Evolutionary conservation across 2,797 vertebrate genomes (phyloP), one percentile per base, ranked within the genome.

Genomic region (Onychomys torridus): DNA sequence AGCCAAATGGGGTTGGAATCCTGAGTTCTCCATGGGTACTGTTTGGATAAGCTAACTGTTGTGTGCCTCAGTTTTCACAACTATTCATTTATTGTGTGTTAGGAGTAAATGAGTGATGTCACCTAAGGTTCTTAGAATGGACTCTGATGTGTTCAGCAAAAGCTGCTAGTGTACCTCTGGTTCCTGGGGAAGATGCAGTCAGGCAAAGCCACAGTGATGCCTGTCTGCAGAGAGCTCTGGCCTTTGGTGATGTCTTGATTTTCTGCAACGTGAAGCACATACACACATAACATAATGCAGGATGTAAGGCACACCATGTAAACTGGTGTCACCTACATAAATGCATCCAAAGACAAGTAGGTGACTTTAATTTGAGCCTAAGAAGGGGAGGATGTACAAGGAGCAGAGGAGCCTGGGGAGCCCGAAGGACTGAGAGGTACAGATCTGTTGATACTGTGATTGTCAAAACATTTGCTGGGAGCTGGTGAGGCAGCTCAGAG

Each of bases 181-280:
- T 16, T 78, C 6, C 79, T 19, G 6, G n/a, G 40, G 5, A 4
- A 12, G n/a, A 46, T 0, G 0, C 27, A 19, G 46, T 27, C 12
- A 13, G 25, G 32, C 32, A 4, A n/a, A 87, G 49, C n/a, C 4
- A 1, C 49, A 7, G n/a, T 4, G 2, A 34, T 34, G 16, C 9
- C 14, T 0, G 3, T 77, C 73, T 59, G 6, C 14, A 3, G 19
- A 69, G 57, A 71, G 73, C 21, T 27, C 14, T 25, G n/a, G 37
- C 40, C 59, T 84, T 89, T 16, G 27, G 7, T 0, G 17, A 25
- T 46, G 46, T 78, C 32, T 2, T 5, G 34, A 5, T 76, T 69
- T 90, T 71, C 5, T 52, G n/a, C 55, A 52, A 7, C 49, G 11
- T 5, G 55, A 73, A 79, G 52, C 55, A 25, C 21, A 43, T 1